Evolutionary conservation across 1,140 invertebrate species (phyloP).

Genomic region (Drosophila albomicans): DNA sequence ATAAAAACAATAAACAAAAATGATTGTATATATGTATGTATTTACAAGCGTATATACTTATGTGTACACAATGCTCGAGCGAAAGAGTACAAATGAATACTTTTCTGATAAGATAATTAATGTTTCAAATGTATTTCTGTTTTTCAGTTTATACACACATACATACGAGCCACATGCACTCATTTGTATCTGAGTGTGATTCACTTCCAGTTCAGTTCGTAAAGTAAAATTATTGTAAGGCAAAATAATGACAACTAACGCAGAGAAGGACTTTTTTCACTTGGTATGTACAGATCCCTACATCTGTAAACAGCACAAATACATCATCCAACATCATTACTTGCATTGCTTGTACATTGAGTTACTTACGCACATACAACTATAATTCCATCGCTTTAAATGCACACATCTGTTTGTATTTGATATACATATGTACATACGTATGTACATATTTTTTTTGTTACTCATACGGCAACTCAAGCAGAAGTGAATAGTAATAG

Average conservation of each 20-base stretch:
- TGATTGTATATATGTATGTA: constrained; percentile 40
- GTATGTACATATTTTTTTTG: neutral
- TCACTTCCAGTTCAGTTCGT: constrained; percentile 29
- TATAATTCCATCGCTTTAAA: neutral
- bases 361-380: neutral
- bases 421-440: too few relatives aligned
- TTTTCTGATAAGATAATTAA: constrained; percentile 50
- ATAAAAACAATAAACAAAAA: constrained; percentile 17
- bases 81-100: constrained; percentile 41
- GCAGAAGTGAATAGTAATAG: neutral
- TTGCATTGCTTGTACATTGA: neutral
- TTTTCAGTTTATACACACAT: constrained; percentile 32
- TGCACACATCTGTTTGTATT: neutral
- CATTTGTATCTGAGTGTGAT: constrained; percentile 39
- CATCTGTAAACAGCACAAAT: constrained; percentile 20
- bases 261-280: constrained; percentile 48
- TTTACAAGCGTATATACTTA: neutral
- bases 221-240: constrained; percentile 24
- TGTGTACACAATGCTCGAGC: constrained; percentile 38
- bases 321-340: neutral
- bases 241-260: constrained; percentile 48
- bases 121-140: constrained; percentile 47
- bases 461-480: neutral
- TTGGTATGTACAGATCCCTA: constrained; percentile 43
- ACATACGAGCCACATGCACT: constrained; percentile 14